Percentiles rank a stretch among this genome's conserved stretches.
phyloP scores from a whole-genome alignment of 2,888 invertebrate genomes.

The Tridacna crocea region DNA sequence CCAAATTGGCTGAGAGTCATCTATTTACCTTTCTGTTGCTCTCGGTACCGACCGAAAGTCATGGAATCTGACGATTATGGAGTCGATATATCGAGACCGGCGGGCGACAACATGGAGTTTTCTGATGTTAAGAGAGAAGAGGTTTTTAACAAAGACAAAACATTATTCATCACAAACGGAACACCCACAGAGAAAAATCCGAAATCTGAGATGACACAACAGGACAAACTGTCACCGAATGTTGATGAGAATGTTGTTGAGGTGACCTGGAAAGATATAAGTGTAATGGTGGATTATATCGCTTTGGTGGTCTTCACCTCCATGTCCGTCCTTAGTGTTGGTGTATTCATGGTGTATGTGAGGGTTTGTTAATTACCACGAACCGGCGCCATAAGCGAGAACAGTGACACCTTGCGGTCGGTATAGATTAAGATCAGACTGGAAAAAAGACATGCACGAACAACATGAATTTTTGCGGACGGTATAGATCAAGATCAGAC shows the following conservation, averaged over 20 bases:
- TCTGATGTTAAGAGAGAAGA: not conserved
- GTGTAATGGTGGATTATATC: not conserved
- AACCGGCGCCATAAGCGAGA: too few species aligned
- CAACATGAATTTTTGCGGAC: too few species aligned
- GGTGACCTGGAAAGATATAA: conserved; percentile 3
- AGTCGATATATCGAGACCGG: not conserved
- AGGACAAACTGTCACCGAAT: not conserved
- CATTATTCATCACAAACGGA: not conserved
- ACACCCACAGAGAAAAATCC: not conserved
- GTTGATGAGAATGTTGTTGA: not conserved
- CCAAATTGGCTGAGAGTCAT: conserved; percentile 10
- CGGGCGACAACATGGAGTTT: not conserved
- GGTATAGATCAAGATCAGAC: too few species aligned
- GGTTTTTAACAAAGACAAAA: not conserved
- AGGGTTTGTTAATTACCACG: not conserved
- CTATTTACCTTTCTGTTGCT: not conserved
- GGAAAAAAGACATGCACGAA: too few species aligned
- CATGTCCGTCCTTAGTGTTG: conserved; percentile 2
- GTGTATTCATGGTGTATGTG: not conserved
- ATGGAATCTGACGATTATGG: too few species aligned
- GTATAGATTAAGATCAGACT: too few species aligned
- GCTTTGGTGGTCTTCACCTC: not conserved
- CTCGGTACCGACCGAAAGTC: not conserved
- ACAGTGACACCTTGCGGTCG: too few species aligned
- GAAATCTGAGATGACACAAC: too few species aligned